These are phyloP conservation scores for Ormyrus labotus DNA, from an alignment of 2,888 invertebrate genomes.

Conservation along the genomic window DNA sequence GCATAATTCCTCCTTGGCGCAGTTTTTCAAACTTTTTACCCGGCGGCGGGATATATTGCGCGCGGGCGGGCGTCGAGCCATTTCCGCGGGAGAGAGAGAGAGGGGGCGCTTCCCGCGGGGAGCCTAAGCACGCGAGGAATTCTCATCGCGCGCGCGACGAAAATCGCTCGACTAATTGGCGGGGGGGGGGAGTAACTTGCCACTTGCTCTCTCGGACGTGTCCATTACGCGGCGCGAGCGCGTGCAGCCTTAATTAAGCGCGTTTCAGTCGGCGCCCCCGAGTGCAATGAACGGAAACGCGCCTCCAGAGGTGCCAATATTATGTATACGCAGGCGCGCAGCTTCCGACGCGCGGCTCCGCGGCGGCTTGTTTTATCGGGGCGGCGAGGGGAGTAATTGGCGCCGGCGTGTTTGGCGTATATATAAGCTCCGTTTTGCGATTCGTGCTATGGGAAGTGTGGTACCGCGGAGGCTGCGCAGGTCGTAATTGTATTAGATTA, in stretches of 20 bases:
- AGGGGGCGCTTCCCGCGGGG: too few relatives aligned
- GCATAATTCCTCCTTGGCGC: conserved; percentile 15
- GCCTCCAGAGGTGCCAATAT: too few relatives aligned
- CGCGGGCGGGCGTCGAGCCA: neutral
- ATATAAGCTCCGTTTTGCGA: too few relatives aligned
- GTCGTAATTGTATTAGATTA: neutral
- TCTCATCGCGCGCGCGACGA: conserved; percentile 22
- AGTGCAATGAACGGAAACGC: too few relatives aligned
- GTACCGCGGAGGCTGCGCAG: too few relatives aligned
- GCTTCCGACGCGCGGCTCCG: too few relatives aligned
- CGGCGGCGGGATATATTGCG: neutral
- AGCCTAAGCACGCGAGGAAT: neutral
- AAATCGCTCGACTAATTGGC: conserved; percentile 51
- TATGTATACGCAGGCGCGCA: too few relatives aligned
- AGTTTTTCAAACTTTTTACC: conserved; percentile 18
- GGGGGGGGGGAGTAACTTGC: neutral
- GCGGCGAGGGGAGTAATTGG: too few relatives aligned
- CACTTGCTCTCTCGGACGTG: conserved; percentile 4
- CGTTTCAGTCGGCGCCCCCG: conserved; percentile 10
- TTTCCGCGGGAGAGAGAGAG: neutral
- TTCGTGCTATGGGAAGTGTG: too few relatives aligned
- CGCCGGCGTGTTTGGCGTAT: too few relatives aligned
- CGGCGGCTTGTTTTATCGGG: too few relatives aligned
- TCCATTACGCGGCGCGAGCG: conserved; percentile 15
- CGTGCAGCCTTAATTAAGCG: conserved; percentile 22